phyloP scores from a whole-genome alignment of 2,888 invertebrate species.

The Prosopocoilus inquinatus region DNA sequence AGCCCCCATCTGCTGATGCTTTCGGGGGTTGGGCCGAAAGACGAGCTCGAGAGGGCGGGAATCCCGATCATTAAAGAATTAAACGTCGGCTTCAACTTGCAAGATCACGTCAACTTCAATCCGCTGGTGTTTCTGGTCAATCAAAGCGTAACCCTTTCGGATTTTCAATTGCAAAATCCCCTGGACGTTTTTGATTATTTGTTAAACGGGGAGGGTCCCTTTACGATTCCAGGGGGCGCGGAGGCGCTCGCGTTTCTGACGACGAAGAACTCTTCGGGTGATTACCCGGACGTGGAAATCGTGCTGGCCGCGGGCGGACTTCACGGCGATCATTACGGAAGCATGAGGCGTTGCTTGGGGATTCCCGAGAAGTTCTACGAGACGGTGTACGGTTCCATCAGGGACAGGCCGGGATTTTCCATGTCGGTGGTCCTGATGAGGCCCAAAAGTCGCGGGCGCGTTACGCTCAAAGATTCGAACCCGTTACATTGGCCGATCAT shows the following conservation, averaged over 20 bases:
- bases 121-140: constrained; percentile 72
- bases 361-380: constrained; percentile 62
- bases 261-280: constrained; percentile 59
- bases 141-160: constrained; percentile 65
- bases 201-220: constrained; percentile 64
- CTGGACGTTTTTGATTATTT: constrained; percentile 62
- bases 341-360: constrained; percentile 63
- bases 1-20: constrained; percentile 84
- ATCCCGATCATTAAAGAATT: constrained; percentile 66
- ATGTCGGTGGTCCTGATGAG: constrained; percentile 72
- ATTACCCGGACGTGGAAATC: constrained; percentile 76
- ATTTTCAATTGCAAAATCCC: constrained; percentile 56
- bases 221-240: constrained; percentile 76
- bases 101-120: constrained; percentile 76
- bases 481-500: constrained; percentile 76
- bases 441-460: constrained; percentile 72
- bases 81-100: constrained; percentile 77
- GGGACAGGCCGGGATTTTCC: constrained; percentile 60
- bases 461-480: constrained; percentile 67
- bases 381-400: constrained; percentile 56
- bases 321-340: constrained; percentile 70
- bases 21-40: constrained; percentile 74
- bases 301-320: constrained; percentile 76
- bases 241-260: constrained; percentile 74
- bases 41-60: constrained; percentile 58